Base-by-base conservation (phyloP, 2,888 invertebrate species). In the Stratiomys singularior region DNA sequence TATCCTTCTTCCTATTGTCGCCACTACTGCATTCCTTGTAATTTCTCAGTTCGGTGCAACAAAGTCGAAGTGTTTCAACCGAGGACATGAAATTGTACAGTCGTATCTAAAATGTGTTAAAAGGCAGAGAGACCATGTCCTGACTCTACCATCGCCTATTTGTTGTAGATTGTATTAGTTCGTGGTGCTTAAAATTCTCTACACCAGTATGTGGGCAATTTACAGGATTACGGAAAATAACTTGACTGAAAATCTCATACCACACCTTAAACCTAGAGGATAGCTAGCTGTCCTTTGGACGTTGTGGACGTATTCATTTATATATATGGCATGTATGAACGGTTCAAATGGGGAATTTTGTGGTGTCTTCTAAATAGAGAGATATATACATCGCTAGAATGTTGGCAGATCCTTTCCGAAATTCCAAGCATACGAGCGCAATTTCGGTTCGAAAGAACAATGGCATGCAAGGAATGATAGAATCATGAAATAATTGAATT, bases 181-280 rank as follows among this genome's bases (percentile, higher is more conserved):
- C 5, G 37, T 52, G 52, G 52, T 15, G 15, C 4, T 52, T 52
- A 52, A 52, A 52, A 52, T 52, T 52, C 52, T 52, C 47, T 77
- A 46, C 60, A 63, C 71, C 77, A 77, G 79, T 77, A 79, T 79
- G 79, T 79, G 79, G 79, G 77, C 77, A 79, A 79, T 79, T 79
- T 79, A 77, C 79, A 79, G 79, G 79, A 79, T 77, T 77, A 79
- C 77, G 76, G 77, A 69, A 79, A 77, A 77, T 79, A 79, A 79
- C 77, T 79, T 79, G 4, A 37, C 28, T 58, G 66, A 77, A 77
- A 77, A 69, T 23, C 60, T 23, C 60, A 11, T 23, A 21, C 23
- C 23, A 21, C 18, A 60, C 60, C 25, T 11, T 2, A 3, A 21
- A 21, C 60, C 23, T 60, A 18, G 60, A 18, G 21, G n/a, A 1